These are phyloP conservation scores for Machimus rusticus DNA, from an alignment of 2,888 invertebrate genomes.

Conservation along the genomic window DNA sequence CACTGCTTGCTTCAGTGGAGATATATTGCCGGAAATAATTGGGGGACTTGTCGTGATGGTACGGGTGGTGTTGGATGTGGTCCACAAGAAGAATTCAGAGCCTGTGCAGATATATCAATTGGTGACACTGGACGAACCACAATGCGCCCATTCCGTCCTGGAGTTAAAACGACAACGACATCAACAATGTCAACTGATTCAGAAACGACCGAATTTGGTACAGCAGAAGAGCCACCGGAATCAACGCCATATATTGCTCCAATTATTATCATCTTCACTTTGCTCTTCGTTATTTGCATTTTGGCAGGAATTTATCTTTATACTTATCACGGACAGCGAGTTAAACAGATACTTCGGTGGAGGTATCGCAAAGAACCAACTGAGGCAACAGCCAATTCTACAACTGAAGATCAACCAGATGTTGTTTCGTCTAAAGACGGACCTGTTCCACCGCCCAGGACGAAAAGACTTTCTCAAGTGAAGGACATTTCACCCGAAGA, in stretches of 20 bases:
- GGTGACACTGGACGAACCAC: conserved; percentile 65
- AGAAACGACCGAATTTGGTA: conserved; percentile 45
- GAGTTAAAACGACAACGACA: conserved; percentile 55
- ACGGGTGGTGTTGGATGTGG: conserved; percentile 86
- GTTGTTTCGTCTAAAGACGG: conserved; percentile 30
- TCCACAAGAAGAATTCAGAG: conserved; percentile 86
- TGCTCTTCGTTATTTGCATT: conserved; percentile 71
- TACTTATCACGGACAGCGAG: conserved; percentile 75
- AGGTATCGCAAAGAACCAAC: conserved; percentile 54
- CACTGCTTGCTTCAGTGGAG: conserved; percentile 91
- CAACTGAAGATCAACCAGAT: not conserved
- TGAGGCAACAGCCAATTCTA: not conserved
- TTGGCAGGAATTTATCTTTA: conserved; percentile 76
- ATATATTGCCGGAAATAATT: conserved; percentile 86
- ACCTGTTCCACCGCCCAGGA: conserved; percentile 58
- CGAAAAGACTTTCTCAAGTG: conserved; percentile 55
- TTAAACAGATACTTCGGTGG: conserved; percentile 70
- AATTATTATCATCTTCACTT: conserved; percentile 70
- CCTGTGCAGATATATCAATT: conserved; percentile 82
- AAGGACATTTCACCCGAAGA: conserved; percentile 55
- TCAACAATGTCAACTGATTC: conserved; percentile 43
- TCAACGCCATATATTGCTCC: conserved; percentile 64
- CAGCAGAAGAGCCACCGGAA: conserved; percentile 53
- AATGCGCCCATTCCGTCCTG: conserved; percentile 60
- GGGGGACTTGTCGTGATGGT: conserved; percentile 78